Evolutionary conservation across 2,797 vertebrate genomes (phyloP).

Genomic region (Erpetoichthys calabaricus): DNA sequence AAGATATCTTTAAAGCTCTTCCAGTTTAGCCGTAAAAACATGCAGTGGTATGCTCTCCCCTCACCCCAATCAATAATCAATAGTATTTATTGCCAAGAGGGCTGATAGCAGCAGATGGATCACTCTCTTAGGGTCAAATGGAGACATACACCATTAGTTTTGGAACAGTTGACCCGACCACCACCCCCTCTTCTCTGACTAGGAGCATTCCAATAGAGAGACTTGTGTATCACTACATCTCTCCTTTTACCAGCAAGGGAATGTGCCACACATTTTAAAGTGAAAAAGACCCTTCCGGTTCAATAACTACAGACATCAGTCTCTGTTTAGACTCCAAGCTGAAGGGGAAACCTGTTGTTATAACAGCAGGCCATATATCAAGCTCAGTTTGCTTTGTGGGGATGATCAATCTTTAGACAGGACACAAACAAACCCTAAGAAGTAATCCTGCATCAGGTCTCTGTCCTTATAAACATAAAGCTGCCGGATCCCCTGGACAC

Average conservation of each 20-base stretch:
- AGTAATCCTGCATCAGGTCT: no score
- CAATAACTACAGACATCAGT: no score
- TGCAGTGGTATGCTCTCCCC: background rate
- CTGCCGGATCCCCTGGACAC: no score
- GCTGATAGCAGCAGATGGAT: conserved; percentile 23
- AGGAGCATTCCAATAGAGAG: conserved; percentile 2
- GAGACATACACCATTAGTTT: conserved; percentile 11
- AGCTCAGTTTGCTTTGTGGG: background rate
- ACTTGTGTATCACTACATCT: background rate
- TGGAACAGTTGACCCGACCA: conserved; percentile 14
- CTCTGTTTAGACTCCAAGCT: no score
- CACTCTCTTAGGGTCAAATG: conserved; percentile 13
- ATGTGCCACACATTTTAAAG: no score
- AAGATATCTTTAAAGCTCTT: no score
- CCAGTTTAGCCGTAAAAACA: background rate
- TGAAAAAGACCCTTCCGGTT: no score
- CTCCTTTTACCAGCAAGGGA: no score
- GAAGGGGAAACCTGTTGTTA: no score
- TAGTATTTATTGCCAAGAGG: conserved; percentile 20
- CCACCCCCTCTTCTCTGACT: conserved; percentile 6
- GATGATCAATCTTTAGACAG: no score
- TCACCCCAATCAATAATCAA: conserved; percentile 16
- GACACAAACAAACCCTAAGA: no score
- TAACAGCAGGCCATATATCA: background rate
- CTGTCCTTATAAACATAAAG: no score